Base-by-base conservation (phyloP, 2,113 vertebrate genomes). In the Benitochromis conjunctus region DNA sequence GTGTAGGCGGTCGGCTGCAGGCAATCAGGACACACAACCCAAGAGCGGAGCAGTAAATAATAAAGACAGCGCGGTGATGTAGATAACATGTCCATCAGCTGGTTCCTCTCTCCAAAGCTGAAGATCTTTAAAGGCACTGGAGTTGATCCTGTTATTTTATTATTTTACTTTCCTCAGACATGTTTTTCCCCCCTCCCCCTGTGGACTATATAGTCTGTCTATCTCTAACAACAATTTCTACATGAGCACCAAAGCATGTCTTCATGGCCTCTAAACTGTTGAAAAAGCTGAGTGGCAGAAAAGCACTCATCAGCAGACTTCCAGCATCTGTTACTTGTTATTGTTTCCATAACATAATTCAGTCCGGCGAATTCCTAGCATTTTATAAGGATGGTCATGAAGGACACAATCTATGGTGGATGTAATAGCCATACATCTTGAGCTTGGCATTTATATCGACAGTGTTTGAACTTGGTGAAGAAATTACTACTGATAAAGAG, bases 1-100 rank as follows among this genome's bases (percentile, higher is more conserved):
- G 91, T 91, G 94, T 94, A 92, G 95, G 94, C 92, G 90, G 86
- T 14, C 5, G 54, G 76, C 91, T 54, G 31, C 91, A 83, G 89
- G 91, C 93, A 82, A 91, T 81, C 86, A 90, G 92, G 89, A 89
- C 89, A 80, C 80, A 82, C 88, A 89, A 92, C 90, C 94, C 87
- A 87, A 93, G 86, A 93, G 81, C 26, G 6, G 26, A 85, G 90
- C 82, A 6, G 60, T 80, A 85, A 92, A 91, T 91, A 90, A 88
- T 60, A 82, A 51, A 83, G 56, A 82, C 80, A 62, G 34, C 31
- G 7, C 66, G 31, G 74, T 57, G 58, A 91, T 88, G 46, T 62
- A 81, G 57, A 81, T 4, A 84, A 43, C 76, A 43, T 12, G 26
- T 34, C 43, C 83, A 57, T 54, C 89, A 56, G 56, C 3, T 80